phyloP scores from a whole-genome alignment of 2,888 invertebrate genomes.

The Tetheella fluctuosa region DNA sequence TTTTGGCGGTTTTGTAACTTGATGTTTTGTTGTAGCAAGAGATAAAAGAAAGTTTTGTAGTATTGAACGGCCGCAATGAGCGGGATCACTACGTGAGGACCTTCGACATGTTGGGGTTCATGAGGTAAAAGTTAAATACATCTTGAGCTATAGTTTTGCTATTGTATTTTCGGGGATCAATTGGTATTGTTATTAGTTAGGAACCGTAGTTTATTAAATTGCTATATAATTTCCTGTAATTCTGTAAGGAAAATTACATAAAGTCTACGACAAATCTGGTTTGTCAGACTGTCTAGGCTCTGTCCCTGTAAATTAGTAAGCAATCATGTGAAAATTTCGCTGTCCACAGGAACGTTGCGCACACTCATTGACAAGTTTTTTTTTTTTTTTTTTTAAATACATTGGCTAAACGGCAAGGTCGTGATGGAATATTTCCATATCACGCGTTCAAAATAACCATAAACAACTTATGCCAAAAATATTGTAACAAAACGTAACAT shows the following conservation, averaged over 20 bases:
- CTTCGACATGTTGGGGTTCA: constrained; percentile 65
- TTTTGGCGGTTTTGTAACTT: constrained; percentile 23
- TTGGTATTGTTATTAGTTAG: constrained; percentile 16
- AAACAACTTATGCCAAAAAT: neutral
- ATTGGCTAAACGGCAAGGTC: no score
- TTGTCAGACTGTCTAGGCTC: no score
- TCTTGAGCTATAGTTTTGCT: constrained; percentile 14
- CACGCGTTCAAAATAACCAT: neutral
- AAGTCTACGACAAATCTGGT: no score
- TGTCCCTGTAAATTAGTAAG: no score
- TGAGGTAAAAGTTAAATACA: constrained; percentile 55
- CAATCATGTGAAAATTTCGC: no score
- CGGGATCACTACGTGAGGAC: constrained; percentile 50
- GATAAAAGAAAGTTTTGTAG: constrained; percentile 76
- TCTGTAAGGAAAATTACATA: no score
- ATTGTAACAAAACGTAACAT: neutral
- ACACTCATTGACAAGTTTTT: no score
- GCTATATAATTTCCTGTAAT: no score
- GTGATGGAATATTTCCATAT: no score
- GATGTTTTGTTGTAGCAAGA: constrained; percentile 68
- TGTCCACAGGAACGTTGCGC: no score
- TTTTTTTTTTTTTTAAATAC: no score
- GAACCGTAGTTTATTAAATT: no score
- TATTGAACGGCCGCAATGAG: constrained; percentile 52
- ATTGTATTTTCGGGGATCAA: constrained; percentile 15